phyloP scores from a whole-genome alignment of 35 echinoderm and acorn worm genomes.

The Holothuria glaberrima region DNA sequence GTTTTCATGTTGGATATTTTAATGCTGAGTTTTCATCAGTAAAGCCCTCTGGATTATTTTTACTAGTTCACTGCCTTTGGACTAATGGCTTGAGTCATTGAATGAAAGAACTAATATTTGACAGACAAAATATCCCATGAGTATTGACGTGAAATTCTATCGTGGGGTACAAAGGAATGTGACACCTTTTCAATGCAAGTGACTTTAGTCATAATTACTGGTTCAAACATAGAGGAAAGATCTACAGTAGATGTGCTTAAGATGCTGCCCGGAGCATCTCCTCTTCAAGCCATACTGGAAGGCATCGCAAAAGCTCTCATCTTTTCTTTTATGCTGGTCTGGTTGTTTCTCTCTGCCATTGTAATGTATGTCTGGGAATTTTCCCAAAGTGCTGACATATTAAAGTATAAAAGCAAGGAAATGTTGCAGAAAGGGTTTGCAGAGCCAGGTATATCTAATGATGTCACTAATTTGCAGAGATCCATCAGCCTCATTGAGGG shows the following conservation, averaged over 20 bases:
- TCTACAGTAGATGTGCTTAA: background rate
- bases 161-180: background rate
- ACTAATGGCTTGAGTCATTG: too few species aligned
- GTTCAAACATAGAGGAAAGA: background rate
- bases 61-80: too few species aligned
- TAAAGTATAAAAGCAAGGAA: background rate
- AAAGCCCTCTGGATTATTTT: too few species aligned
- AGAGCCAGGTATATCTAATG: background rate
- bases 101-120: too few species aligned
- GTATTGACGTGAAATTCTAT: slow-evolving; percentile 32
- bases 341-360: slow-evolving; percentile 5
- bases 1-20: too few species aligned
- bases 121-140: slow-evolving; percentile 3
- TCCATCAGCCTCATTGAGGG: background rate
- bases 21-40: too few species aligned
- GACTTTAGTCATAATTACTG: background rate
- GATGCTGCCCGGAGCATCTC: background rate
- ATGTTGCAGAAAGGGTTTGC: background rate
- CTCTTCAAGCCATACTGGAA: background rate
- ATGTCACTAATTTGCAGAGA: background rate
- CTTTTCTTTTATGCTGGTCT: slow-evolving; percentile 31
- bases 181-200: background rate
- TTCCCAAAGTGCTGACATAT: slow-evolving; percentile 38
- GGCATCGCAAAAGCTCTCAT: slow-evolving; percentile 20
- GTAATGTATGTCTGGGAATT: slow-evolving; percentile 42